phyloP scores from a whole-genome alignment of 1,140 invertebrate genomes.

The Eupeodes corollae region DNA sequence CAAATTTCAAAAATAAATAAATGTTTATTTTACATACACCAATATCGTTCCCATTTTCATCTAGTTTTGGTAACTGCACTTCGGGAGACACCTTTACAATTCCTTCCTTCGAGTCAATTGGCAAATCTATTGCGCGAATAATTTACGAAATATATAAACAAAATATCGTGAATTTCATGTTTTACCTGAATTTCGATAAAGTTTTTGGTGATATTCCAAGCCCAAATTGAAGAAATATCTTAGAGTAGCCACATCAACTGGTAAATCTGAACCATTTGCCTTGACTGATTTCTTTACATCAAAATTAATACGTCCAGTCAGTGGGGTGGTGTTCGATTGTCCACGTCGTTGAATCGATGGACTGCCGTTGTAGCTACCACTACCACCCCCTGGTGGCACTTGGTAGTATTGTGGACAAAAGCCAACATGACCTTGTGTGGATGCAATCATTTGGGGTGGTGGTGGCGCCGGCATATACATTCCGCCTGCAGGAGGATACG shows the following conservation, averaged over 20 bases:
- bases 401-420: no score
- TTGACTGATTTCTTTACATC: slow-evolving; percentile 37
- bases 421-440: no score
- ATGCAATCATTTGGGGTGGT: no score
- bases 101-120: background rate
- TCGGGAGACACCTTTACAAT: background rate
- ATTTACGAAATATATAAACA: no score
- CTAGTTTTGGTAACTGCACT: background rate
- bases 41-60: background rate
- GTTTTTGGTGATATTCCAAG: slow-evolving; percentile 40
- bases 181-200: no score
- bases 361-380: no score
- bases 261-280: slow-evolving; percentile 44
- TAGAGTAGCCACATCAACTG: slow-evolving; percentile 47
- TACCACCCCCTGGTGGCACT: no score
- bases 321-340: background rate
- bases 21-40: background rate
- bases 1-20: background rate
- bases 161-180: no score
- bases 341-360: background rate
- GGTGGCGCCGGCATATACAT: no score
- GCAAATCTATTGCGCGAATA: no score
- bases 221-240: slow-evolving; percentile 57
- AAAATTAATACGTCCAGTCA: slow-evolving; percentile 35
- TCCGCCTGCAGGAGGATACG: background rate